Evolutionary conservation across 1,140 invertebrate species (phyloP), one percentile per base, ranked within the genome.

Genomic region (Berghia stephanieae): DNA sequence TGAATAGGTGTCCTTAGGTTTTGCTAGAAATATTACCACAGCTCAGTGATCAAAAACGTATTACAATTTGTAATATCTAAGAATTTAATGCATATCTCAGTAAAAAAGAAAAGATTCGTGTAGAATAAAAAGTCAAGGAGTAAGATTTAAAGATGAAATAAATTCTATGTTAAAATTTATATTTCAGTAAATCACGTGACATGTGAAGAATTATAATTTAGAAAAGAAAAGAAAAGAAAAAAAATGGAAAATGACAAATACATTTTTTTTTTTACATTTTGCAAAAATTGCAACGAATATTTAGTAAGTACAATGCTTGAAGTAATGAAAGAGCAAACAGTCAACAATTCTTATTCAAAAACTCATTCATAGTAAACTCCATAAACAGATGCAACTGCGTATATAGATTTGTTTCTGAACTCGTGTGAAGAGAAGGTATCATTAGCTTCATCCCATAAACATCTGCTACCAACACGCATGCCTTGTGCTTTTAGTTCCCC

Each of bases 361-460:
- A n/a, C 43, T 80, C 69, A 88, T 79, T 88, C 87, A 79, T 84
- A 84, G 77, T 88, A 88, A 3, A 88, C 83, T 8, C 84, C 86
- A 81, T 84, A 88, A 0, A 88, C 87, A 52, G 82, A 85, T 40
- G 84, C 86, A 27, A 88, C 82, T 18, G 87, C 87, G 82, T 86
- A 88, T 43, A 88, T 70, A 63, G 85, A 85, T 31, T 85, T 83
- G 76, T 88, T 88, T 46, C 83, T 78, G 80, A 85, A 88, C 80
- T 88, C 86, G 46, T 77, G 84, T 16, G 84, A 81, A 3, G 86
- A 83, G 67, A 82, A 88, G 16, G 86, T 87, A 76, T 88, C 87
- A 69, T 68, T 79, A 43, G 79, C 80, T 4, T 86, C 80, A 78
- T 88, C 87, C 87, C 87, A 88, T 71, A 88, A 77, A 77, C 87